Conservation (phyloP, 2,797 vertebrate genomes). For the Streptopelia turtur region DNA sequence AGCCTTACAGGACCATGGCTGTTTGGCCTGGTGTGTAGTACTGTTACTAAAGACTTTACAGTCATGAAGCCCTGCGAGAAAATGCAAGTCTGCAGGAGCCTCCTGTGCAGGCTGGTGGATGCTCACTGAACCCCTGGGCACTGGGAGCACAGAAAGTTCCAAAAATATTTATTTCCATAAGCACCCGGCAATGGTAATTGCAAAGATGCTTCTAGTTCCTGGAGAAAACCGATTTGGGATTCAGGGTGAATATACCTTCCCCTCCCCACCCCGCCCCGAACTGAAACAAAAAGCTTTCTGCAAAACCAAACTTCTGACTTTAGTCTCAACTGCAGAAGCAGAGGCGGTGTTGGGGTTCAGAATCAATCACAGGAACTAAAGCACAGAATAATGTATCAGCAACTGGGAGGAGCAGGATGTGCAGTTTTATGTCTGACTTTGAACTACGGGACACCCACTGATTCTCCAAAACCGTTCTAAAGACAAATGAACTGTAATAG, state of each 20-base stretch:
- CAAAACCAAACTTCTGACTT: background rate
- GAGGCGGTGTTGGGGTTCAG: background rate
- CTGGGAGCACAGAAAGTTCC: background rate
- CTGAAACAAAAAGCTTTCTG: background rate
- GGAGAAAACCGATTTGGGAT: background rate
- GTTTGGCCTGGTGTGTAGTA: too few relatives aligned
- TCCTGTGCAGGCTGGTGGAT: background rate
- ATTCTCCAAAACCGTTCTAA: background rate
- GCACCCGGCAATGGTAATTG: background rate
- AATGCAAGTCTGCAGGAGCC: background rate
- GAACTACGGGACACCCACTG: background rate
- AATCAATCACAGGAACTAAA: background rate
- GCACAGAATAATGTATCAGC: background rate
- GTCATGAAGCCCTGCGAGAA: background rate
- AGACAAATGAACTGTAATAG: constrained; percentile 26
- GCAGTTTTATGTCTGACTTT: background rate
- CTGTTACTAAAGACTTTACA: background rate
- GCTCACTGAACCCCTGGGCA: background rate
- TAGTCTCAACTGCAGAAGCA: background rate
- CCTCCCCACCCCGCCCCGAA: too few relatives aligned
- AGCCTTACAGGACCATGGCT: background rate
- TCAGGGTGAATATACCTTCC: background rate
- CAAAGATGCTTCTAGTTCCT: background rate
- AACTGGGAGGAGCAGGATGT: background rate
- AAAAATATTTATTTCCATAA: background rate